A percentile compares a stretch with the other conserved stretches of the same genome.
Conservation (phyloP, 2,113 vertebrate species). For the Choloepus hoffmanni region DNA sequence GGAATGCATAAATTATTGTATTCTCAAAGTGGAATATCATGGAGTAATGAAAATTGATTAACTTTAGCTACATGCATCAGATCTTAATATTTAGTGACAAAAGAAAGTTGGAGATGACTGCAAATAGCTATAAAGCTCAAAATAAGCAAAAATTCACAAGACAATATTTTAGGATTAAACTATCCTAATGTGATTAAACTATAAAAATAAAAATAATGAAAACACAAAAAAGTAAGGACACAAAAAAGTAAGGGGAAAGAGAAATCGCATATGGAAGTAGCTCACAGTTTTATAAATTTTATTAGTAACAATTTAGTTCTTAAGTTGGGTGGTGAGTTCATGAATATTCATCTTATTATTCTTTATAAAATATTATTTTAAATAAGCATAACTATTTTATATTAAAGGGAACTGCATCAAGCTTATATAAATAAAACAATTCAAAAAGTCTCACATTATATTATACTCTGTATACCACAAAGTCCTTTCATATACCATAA, state of each 20-base stretch:
- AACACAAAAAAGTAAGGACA: not conserved
- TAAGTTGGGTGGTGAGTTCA: not conserved
- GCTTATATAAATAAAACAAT: not conserved
- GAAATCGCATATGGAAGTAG: not conserved
- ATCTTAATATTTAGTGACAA: not conserved
- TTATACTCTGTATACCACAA: not conserved
- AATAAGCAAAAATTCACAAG: not conserved
- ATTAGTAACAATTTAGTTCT: constrained; percentile 6
- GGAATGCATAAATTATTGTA: not conserved
- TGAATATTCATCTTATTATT: not conserved
- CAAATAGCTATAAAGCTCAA: not conserved
- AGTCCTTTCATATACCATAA: not conserved
- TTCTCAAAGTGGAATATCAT: not conserved
- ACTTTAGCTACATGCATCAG: too few species aligned
- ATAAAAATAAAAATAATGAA: not conserved
- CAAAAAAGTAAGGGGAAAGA: not conserved
- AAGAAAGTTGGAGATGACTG: not conserved
- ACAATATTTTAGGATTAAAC: not conserved
- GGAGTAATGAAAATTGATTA: not conserved
- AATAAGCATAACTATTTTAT: not conserved
- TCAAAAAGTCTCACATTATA: not conserved
- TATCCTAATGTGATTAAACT: not conserved
- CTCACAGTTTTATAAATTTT: not conserved
- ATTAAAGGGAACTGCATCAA: not conserved
- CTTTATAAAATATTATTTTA: not conserved